Evolutionary conservation across 2,113 vertebrate genomes (phyloP).

Genomic region (Tylochromis polylepis): DNA sequence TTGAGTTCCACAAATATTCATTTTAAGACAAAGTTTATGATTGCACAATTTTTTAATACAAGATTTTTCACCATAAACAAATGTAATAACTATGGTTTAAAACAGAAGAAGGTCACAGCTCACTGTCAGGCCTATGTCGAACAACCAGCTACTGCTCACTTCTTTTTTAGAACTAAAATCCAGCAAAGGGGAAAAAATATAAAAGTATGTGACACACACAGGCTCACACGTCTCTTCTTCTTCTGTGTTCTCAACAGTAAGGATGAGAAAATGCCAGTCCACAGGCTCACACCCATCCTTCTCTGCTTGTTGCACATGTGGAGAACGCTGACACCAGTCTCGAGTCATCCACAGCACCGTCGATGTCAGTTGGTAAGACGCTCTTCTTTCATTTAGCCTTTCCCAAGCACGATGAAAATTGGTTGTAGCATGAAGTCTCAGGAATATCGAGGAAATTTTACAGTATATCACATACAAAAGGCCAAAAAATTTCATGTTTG

Average conservation of each 20-base stretch:
- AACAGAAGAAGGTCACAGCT: not conserved
- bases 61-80: not conserved
- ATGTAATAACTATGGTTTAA: not conserved
- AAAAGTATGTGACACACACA: not conserved
- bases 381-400: not conserved
- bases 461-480: not conserved
- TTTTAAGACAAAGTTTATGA: not conserved
- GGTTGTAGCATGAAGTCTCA: not conserved
- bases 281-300: slow-evolving; percentile 40
- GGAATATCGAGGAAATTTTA: not conserved
- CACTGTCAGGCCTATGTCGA: not conserved
- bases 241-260: slow-evolving; percentile 41
- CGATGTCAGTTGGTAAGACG: slow-evolving; percentile 65
- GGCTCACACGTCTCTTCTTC: not conserved
- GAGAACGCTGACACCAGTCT: slow-evolving; percentile 27
- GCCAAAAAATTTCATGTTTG: rapidly evolving
- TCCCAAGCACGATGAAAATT: no score
- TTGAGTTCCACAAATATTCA: not conserved
- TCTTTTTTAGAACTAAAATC: no score
- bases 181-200: not conserved
- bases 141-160: not conserved
- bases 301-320: slow-evolving; percentile 38
- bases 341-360: slow-evolving; percentile 39
- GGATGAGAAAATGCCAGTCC: slow-evolving; percentile 73
- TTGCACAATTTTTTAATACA: not conserved